Percentiles rank a stretch among this genome's conserved stretches.
Conservation (phyloP, 2,888 invertebrate genomes). For the Volucella inflata region DNA sequence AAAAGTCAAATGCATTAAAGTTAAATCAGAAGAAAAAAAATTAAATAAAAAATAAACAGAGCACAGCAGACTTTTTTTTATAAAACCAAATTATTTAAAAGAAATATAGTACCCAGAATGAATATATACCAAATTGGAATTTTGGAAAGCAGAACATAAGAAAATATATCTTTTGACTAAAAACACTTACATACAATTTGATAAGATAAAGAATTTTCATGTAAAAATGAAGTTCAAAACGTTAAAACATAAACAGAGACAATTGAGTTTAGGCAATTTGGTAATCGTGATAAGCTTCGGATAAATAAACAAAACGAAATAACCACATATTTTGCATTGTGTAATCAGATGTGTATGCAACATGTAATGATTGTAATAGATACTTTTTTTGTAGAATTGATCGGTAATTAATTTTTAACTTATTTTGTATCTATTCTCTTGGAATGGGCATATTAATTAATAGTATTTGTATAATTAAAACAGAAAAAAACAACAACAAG, state of each 20-base stretch:
- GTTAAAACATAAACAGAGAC: conserved; percentile 14
- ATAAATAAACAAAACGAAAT: conserved; percentile 35
- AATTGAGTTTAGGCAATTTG: conserved; percentile 48
- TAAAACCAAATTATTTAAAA: conserved; percentile 50
- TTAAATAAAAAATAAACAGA: conserved; percentile 19
- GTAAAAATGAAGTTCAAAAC: conserved; percentile 22
- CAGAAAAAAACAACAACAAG: conserved; percentile 35
- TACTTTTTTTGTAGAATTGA: conserved; percentile 61
- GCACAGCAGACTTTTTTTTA: conserved; percentile 42
- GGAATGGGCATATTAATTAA: conserved; percentile 57
- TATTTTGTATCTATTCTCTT: conserved; percentile 67
- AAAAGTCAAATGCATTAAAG: conserved; percentile 37
- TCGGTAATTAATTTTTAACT: conserved; percentile 56
- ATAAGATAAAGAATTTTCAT: conserved; percentile 34
- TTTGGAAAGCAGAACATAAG: conserved; percentile 55
- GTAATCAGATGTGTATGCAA: conserved; percentile 69
- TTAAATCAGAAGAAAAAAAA: conserved; percentile 36
- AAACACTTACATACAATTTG: not conserved
- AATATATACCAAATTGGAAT: conserved; percentile 56
- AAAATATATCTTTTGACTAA: conserved; percentile 49
- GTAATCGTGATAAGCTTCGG: conserved; percentile 72
- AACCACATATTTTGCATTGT: conserved; percentile 63
- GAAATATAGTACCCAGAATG: conserved; percentile 33
- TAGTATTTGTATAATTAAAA: conserved; percentile 56
- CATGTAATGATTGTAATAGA: conserved; percentile 58